These are phyloP conservation scores for Siniperca chuatsi DNA, from an alignment of 2,113 vertebrate species.

Conservation along the genomic window DNA sequence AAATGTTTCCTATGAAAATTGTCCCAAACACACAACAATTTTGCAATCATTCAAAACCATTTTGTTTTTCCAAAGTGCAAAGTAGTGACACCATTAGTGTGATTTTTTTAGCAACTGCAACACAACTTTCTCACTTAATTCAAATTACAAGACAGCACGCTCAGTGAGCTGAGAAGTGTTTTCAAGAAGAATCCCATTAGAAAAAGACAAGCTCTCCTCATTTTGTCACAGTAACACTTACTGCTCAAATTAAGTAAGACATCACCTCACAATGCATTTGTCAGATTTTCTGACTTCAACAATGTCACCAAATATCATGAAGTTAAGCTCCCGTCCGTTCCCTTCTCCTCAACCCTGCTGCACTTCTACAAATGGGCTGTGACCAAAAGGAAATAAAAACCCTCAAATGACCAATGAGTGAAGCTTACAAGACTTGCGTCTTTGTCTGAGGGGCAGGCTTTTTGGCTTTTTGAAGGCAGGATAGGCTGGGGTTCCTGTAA, in stretches of 20 bases:
- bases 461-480: slow-evolving; percentile 54
- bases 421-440: slow-evolving; percentile 24
- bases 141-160: slow-evolving; percentile 5
- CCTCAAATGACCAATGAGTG: slow-evolving; percentile 16
- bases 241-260: not conserved
- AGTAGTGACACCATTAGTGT: slow-evolving; percentile 1
- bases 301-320: not conserved
- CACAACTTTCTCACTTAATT: not conserved
- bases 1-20: not conserved
- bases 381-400: slow-evolving; percentile 6
- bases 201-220: not conserved
- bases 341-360: not conserved
- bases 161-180: slow-evolving; percentile 19
- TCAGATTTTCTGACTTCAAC: not conserved
- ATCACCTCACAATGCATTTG: not conserved
- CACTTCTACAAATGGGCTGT: slow-evolving; percentile 4
- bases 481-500: slow-evolving; percentile 70
- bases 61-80: slow-evolving; percentile 29
- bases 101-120: slow-evolving; percentile 19
- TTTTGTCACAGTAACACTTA: not conserved
- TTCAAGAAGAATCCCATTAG: slow-evolving; percentile 17
- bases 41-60: not conserved
- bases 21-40: not conserved
- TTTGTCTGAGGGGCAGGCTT: slow-evolving; percentile 11
- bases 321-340: slow-evolving; percentile 7